phyloP scores from a whole-genome alignment of 2,888 invertebrate genomes.

The Lithophane socia region DNA sequence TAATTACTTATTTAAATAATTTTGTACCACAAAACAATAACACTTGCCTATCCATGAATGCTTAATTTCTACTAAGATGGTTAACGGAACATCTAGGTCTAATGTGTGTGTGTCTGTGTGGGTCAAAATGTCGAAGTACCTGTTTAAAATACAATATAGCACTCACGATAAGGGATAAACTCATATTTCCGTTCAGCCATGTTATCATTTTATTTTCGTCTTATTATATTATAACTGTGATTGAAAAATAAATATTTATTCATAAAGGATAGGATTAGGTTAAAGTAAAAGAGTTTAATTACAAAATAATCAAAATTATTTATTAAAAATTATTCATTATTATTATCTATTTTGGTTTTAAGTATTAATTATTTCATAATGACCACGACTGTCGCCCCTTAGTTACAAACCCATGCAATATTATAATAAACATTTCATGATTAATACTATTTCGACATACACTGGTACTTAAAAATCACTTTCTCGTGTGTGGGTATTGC shows the following conservation, averaged over 20 bases:
- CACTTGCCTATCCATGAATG: neutral
- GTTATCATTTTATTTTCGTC: neutral
- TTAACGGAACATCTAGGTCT: neutral
- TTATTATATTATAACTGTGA: no score
- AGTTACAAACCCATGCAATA: slow-evolving; percentile 39
- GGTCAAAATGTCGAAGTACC: neutral
- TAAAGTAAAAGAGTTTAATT: slow-evolving; percentile 69
- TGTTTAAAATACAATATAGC: neutral
- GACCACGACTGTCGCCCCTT: slow-evolving; percentile 37
- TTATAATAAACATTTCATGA: slow-evolving; percentile 44
- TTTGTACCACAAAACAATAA: neutral
- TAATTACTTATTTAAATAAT: neutral
- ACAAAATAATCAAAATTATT: slow-evolving; percentile 83
- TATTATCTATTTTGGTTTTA: slow-evolving; percentile 26
- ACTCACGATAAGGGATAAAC: neutral
- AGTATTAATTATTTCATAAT: slow-evolving; percentile 24
- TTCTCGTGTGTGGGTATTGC: slow-evolving; percentile 27
- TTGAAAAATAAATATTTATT: neutral
- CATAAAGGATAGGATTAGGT: neutral
- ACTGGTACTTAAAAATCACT: slow-evolving; percentile 56
- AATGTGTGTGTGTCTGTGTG: neutral
- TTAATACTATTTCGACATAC: slow-evolving; percentile 63
- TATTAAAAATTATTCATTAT: slow-evolving; percentile 44
- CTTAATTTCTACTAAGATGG: neutral
- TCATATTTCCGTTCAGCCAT: neutral